A percentile compares a stretch with the other conserved stretches of the same genome.
Evolutionary conservation across 2,113 vertebrate genomes (phyloP).

Genomic region (Nothoprocta pentlandii): DNA sequence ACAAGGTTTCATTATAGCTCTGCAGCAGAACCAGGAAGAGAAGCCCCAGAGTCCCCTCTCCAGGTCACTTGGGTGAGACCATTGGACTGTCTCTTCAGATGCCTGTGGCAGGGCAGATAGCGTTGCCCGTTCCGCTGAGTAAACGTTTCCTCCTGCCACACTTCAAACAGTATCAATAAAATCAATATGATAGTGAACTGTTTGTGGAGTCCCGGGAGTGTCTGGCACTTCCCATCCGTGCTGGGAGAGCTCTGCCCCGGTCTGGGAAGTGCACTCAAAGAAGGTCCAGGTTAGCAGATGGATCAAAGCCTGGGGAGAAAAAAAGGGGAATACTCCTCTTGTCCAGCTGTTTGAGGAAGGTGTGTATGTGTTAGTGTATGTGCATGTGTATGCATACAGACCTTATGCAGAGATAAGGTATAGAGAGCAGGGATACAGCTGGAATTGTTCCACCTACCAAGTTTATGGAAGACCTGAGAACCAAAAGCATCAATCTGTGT

Average conservation of each 20-base stretch:
- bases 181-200: not conserved
- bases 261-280: not conserved
- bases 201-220: not conserved
- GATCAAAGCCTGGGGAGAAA: not conserved
- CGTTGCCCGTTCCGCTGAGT: not conserved
- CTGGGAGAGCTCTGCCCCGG: not conserved
- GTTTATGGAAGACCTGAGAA: not conserved
- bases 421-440: not conserved
- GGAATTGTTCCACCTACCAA: not conserved
- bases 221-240: fast-evolving
- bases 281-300: not conserved
- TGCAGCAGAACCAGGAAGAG: slow-evolving; percentile 44
- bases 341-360: fast-evolving
- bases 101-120: not conserved
- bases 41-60: not conserved
- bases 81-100: not conserved
- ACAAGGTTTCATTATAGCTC: slow-evolving; percentile 42
- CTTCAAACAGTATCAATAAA: fast-evolving
- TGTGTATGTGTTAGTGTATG: too few relatives aligned
- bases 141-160: not conserved
- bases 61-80: slow-evolving; percentile 48
- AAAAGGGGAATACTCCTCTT: not conserved
- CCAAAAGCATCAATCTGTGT: not conserved
- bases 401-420: not conserved
- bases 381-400: too few relatives aligned